These are phyloP conservation scores for Drosophila neonasuta DNA, from an alignment of 2,888 invertebrate genomes.

Conservation along the genomic window DNA sequence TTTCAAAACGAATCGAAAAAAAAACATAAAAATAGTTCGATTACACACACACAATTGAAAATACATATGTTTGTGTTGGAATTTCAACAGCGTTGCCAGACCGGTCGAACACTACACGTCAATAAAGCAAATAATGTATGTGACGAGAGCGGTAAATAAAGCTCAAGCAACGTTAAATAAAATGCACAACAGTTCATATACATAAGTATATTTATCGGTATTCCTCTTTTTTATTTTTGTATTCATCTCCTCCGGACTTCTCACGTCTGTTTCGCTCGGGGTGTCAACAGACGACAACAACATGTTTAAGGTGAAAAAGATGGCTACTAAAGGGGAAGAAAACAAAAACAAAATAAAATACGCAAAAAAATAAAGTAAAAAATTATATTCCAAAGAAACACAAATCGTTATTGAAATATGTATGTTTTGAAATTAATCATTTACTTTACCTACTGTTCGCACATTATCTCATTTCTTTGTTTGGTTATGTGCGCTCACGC, in stretches of 20 bases:
- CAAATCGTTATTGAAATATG: slow-evolving; percentile 19
- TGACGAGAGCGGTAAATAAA: slow-evolving; percentile 14
- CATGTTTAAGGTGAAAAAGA: slow-evolving; percentile 35
- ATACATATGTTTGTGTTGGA: slow-evolving; percentile 8
- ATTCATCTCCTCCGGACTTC: slow-evolving; percentile 27
- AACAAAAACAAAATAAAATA: slow-evolving; percentile 49
- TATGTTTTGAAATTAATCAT: slow-evolving; percentile 46
- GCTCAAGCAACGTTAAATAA: slow-evolving; percentile 32
- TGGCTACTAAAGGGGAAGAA: slow-evolving; percentile 53
- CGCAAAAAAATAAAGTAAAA: slow-evolving; percentile 59
- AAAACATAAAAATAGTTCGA: slow-evolving; percentile 17
- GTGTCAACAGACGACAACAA: slow-evolving; percentile 19
- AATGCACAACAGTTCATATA: slow-evolving; percentile 24
- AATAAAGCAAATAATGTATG: slow-evolving; percentile 30
- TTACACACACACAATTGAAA: background rate
- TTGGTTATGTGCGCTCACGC: slow-evolving; percentile 39
- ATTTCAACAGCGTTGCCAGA: slow-evolving; percentile 44
- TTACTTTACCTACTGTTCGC: slow-evolving; percentile 64
- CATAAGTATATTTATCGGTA: slow-evolving; percentile 30
- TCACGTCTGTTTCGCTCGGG: slow-evolving; percentile 21
- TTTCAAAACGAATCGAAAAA: slow-evolving; percentile 23
- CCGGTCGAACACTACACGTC: slow-evolving; percentile 7
- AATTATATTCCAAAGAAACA: slow-evolving; percentile 54
- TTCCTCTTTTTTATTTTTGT: slow-evolving; percentile 26
- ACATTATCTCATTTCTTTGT: slow-evolving; percentile 47